These are phyloP conservation scores for Ochotona curzoniae DNA, from an alignment of 2,113 vertebrate species.

Conservation along the genomic window DNA sequence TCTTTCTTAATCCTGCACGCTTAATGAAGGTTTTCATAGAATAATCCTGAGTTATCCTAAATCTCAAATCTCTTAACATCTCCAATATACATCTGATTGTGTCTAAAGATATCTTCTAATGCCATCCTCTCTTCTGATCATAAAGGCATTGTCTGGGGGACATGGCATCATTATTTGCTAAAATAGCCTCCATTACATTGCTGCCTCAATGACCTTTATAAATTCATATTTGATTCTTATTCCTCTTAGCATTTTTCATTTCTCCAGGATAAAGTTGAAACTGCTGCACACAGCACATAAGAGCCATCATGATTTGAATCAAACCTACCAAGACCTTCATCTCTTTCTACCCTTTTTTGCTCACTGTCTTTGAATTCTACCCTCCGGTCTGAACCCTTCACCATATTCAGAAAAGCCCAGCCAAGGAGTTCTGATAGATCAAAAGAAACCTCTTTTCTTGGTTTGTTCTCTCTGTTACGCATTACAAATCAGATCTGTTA, in stretches of 20 bases:
- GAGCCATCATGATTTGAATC: neutral
- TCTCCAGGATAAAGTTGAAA: neutral
- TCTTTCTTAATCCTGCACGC: neutral
- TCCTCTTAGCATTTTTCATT: neutral
- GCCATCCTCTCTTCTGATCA: neutral
- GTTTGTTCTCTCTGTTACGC: neutral
- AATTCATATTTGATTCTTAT: neutral
- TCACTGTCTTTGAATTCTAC: neutral
- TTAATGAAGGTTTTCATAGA: neutral
- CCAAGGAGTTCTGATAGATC: neutral
- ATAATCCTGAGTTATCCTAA: neutral
- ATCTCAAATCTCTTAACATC: neutral
- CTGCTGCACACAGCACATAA: neutral
- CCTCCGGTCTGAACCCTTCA: neutral
- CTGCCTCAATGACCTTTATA: neutral
- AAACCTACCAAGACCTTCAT: neutral
- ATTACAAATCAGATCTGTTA: neutral
- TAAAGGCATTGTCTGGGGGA: neutral
- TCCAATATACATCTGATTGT: neutral
- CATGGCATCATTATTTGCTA: neutral
- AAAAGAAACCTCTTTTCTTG: neutral
- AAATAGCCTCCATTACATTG: neutral
- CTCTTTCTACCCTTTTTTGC: neutral
- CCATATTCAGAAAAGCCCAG: neutral
- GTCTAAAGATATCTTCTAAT: neutral